A percentile compares a stretch with the other conserved stretches of the same genome.
phyloP scores from a whole-genome alignment of 2,113 vertebrate species.

The Solenodon paradoxus region DNA sequence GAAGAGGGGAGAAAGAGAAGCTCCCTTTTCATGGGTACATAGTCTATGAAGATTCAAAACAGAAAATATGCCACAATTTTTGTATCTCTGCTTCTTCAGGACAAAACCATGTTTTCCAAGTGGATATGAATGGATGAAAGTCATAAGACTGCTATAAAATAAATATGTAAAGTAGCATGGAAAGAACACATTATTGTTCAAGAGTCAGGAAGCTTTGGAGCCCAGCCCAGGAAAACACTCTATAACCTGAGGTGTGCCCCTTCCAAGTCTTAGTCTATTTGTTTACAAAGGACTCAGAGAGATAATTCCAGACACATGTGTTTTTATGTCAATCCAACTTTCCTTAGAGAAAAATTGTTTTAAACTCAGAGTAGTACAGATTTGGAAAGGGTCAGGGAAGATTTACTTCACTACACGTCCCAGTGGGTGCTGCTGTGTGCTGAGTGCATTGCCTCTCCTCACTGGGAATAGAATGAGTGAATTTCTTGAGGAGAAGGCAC shows the following conservation, averaged over 20 bases:
- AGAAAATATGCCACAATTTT: background rate
- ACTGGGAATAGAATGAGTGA: accelerated
- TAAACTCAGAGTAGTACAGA: background rate
- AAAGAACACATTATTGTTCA: constrained; percentile 62
- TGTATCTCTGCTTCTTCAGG: background rate
- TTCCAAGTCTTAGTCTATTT: constrained; percentile 28
- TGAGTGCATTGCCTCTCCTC: background rate
- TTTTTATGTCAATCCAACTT: constrained; percentile 30
- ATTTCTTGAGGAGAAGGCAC: background rate
- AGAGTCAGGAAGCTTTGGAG: constrained; percentile 64
- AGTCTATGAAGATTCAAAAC: background rate
- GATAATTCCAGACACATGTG: constrained; percentile 56
- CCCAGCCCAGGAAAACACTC: constrained; percentile 65
- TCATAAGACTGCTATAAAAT: constrained; percentile 4
- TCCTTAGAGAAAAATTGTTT: constrained; percentile 36
- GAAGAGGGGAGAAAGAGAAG: background rate
- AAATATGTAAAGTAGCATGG: constrained; percentile 36
- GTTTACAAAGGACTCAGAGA: constrained; percentile 46
- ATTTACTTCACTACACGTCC: background rate
- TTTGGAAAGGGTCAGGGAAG: background rate
- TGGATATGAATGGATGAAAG: constrained; percentile 12
- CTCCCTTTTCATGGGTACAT: background rate
- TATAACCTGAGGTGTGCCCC: constrained; percentile 35
- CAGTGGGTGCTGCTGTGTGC: background rate
- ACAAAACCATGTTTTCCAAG: constrained; percentile 16